These are phyloP conservation scores for Arnoldichthys spilopterus DNA, from an alignment of 2,797 vertebrate species.

Conservation along the genomic window DNA sequence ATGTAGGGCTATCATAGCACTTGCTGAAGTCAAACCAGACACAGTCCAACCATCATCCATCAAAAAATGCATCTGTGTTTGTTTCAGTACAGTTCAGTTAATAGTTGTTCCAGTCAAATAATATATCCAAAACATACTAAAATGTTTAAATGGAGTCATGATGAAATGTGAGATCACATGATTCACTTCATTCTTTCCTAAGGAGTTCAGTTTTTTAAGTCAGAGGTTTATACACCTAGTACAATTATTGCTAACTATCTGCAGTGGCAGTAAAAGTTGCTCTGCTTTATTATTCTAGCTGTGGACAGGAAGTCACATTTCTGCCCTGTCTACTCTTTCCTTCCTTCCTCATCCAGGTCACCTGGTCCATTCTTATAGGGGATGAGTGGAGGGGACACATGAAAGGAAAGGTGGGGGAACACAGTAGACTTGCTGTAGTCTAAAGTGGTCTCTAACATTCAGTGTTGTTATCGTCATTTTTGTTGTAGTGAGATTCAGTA, in stretches of 20 bases:
- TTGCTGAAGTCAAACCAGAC: constrained; percentile 26
- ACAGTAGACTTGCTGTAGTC: constrained; percentile 2
- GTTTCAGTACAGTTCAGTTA: too few species aligned
- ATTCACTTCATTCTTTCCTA: background rate
- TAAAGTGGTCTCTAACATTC: background rate
- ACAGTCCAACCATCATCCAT: constrained; percentile 21
- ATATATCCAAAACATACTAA: too few species aligned
- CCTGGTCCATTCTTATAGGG: constrained; percentile 51
- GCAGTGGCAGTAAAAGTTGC: constrained; percentile 45
- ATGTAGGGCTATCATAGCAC: background rate
- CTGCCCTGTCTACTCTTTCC: constrained; percentile 60
- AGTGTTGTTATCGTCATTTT: background rate
- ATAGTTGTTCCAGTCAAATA: too few species aligned
- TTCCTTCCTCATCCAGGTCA: constrained; percentile 58
- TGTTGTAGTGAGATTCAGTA: background rate
- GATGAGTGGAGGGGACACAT: constrained; percentile 24
- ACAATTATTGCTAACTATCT: constrained; percentile 62
- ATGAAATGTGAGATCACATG: background rate
- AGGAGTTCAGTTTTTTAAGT: background rate
- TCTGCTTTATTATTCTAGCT: constrained; percentile 55
- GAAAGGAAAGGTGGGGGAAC: constrained; percentile 24
- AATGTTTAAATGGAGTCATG: background rate
- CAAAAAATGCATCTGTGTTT: too few species aligned
- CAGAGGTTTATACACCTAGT: background rate
- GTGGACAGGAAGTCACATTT: constrained; percentile 54